phyloP scores from a whole-genome alignment of 2,888 invertebrate species.

The Epistrophe grossulariae region DNA sequence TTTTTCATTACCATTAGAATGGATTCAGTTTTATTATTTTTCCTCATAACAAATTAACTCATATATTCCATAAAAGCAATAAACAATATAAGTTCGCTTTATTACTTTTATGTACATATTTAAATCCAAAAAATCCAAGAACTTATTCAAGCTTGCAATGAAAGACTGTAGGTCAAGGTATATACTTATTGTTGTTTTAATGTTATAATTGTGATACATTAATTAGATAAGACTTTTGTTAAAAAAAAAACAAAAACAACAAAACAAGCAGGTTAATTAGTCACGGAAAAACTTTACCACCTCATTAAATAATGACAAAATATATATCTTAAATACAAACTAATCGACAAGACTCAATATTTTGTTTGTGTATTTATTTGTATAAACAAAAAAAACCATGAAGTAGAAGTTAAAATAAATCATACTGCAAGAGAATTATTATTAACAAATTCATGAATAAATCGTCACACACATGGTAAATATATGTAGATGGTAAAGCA shows the following conservation, averaged over 20 bases:
- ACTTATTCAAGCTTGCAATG: conserved; percentile 43
- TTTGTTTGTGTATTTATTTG: not conserved
- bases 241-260: conserved; percentile 6
- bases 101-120: conserved; percentile 23
- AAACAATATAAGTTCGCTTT: not conserved
- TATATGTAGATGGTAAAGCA: not conserved
- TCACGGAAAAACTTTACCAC: conserved; percentile 32
- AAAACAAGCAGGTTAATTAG: conserved; percentile 59
- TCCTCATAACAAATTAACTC: conserved; percentile 26
- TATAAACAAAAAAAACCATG: not conserved
- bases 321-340: conserved; percentile 3
- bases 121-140: conserved; percentile 47
- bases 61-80: conserved; percentile 20
- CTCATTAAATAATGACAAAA: conserved; percentile 20
- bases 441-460: conserved; percentile 10
- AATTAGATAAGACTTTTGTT: conserved; percentile 40
- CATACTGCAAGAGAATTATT: not conserved
- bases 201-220: conserved; percentile 41
- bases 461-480: not conserved
- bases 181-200: not conserved
- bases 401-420: not conserved
- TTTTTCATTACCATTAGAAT: not conserved
- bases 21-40: not conserved
- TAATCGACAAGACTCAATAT: not conserved
- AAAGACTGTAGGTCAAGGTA: conserved; percentile 67